Evolutionary conservation across 1,140 invertebrate species (phyloP), one percentile per base, ranked within the genome.

Genomic region (Leguminivora glycinivorella): DNA sequence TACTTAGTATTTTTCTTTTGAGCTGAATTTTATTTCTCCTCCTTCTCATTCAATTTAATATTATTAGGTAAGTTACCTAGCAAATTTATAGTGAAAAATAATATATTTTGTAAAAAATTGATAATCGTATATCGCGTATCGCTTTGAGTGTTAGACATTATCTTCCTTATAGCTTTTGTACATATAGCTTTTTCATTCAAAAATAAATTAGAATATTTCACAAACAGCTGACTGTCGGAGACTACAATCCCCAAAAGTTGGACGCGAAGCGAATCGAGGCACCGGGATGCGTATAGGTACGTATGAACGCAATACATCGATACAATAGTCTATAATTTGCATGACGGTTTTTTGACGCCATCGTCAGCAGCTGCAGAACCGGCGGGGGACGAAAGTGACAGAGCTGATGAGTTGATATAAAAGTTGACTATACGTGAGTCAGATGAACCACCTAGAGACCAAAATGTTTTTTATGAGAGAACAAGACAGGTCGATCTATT

Each of bases 261-360:
- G 79, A 85, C 75, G 82, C 84, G 84, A 66, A 81, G 69, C 88
- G 82, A 90, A 90, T 90, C 80, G 70, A 19, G 77, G 81, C 81
- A 25, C 60, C 82, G 83, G 81, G 85, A 86, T 76, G 83, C 78
- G 82, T 83, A 80, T 83, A 82, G 81, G 76, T 72, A 75, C 70
- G 34, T 63, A 63, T 29, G 25, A 63, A 70, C 70, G 84, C 84
- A 85, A 89, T 86, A 82, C 79, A 68, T 73, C 72, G 78, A 75
- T 78, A 89, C 87, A 91, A 89, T 84, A 82, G 74, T 82, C 75
- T 74, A 87, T 91, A 89, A 91, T 91, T 91, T 89, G 89, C 89
- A 90, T 91, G 89, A 91, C 89, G 85, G 72, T 77, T 90, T 89
- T 90, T 89, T 85, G 26, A 83, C 75, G 69, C 68, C 70, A 83